Evolutionary conservation across 1,140 invertebrate genomes (phyloP).

Genomic region (Steinernema khuongi): DNA sequence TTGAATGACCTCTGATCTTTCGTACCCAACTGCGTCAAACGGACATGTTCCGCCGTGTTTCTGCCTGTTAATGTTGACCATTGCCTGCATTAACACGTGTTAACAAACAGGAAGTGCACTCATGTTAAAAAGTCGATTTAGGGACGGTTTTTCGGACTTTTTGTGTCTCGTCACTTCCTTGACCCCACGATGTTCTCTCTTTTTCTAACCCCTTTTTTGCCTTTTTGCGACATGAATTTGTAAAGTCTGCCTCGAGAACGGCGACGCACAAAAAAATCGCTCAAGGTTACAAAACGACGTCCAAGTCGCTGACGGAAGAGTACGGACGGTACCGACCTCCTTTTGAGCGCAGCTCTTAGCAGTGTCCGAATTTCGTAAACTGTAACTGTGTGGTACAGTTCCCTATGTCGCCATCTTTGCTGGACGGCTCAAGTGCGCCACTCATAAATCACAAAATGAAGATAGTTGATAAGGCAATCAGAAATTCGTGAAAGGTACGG

Average conservation of each 20-base stretch:
- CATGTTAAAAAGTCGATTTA: conserved; percentile 7
- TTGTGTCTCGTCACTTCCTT: no score
- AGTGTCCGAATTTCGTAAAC: not conserved
- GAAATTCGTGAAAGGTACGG: not conserved
- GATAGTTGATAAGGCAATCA: not conserved
- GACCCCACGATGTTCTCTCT: not conserved
- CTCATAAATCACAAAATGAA: conserved; percentile 14
- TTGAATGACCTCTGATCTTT: no score
- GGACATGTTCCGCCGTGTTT: not conserved
- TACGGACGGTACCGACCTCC: not conserved
- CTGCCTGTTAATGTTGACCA: no score
- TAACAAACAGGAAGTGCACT: no score
- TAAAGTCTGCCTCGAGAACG: not conserved
- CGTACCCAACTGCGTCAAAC: no score
- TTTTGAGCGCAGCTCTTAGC: not conserved
- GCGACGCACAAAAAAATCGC: not conserved
- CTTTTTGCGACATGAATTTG: not conserved
- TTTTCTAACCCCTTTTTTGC: not conserved
- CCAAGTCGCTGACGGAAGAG: not conserved
- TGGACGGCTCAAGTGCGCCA: not conserved
- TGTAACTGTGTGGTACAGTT: conserved; percentile 2
- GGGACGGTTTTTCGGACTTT: conserved; percentile 13
- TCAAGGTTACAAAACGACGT: not conserved
- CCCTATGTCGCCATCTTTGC: not conserved
- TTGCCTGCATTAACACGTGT: no score